Base-by-base conservation (phyloP, 2,797 vertebrate species). In the Harpagifer antarcticus region DNA sequence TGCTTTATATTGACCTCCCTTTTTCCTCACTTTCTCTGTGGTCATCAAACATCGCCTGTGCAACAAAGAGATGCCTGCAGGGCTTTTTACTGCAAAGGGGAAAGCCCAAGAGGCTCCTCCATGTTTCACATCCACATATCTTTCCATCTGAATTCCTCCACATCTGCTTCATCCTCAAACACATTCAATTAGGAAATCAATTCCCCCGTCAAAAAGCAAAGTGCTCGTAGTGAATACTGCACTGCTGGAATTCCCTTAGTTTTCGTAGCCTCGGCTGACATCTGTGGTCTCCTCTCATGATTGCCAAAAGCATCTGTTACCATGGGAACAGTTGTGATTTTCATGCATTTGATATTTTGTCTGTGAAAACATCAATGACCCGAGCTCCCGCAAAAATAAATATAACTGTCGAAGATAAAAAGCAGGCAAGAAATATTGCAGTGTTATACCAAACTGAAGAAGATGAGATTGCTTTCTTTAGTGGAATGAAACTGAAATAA, bases 321-420 rank as follows among this genome's bases (percentile, higher is more conserved):
- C 90, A 93, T 88, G 90, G 93, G 85, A 94, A 94, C 92, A 72
- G 85, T 81, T 89, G 82, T 85, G 84, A 89, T 88, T 90, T 89
- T 91, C 68, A 76, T 69, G 58, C 82, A 48, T 87, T 88, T 91
- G 72, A 88, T 79, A 55, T 54, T 74, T 82, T 68, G 55, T 68
- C 72, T 90, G 84, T 89, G 82, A 91, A 90, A 85, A 84, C 78
- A 77, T 86, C 65, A 81, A 66, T 83, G 78, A 74, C 49, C 66
- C 15, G 23, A 78, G 78, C 76, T 79, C 62, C 52, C 16, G 70
- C 70, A 87, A 75, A 64, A 78, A 86, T 72, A 86, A 83, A 83
- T 69, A 48, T 68, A 84, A 81, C 45, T 27, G 64, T 78, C 61
- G 61, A 37, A 70, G 57, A 74, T 43, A 60, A 59, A 74, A 49